Evolutionary conservation across 2,888 invertebrate genomes (phyloP), one percentile per base, ranked within the genome.

Genomic region (Macrophya alboannulata): DNA sequence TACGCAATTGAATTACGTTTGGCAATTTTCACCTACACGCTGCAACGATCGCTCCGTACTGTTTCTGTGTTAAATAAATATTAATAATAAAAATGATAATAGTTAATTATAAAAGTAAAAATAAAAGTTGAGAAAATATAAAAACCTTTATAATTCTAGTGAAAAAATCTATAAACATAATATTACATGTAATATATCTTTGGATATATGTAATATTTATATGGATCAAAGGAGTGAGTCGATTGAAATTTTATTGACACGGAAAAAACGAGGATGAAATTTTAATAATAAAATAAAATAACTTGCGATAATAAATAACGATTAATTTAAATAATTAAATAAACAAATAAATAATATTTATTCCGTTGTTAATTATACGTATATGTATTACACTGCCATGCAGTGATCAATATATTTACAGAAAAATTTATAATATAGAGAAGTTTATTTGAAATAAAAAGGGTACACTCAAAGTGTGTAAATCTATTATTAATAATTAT

Each of bases 281-380:
- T 62, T 48, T 12, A 48, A 10, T 48, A 48, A 25, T 62, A 62
- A 25, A 25, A 48, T 48, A 21, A 25, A 21, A 62, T 62, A 62
- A 25, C 4, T 25, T 25, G 25, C 62, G 62, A 25, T 12, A 1
- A 37, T 37, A 17, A 31, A 68, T 68, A 25, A 68, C 15, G 12
- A 72, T 72, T 43, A 40, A n/a, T n/a, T 8, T 45, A 21, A n/a
- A 12, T 45, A 45, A 21, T 43, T 55, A 10, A 51, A 25, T 77
- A 45, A 12, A 77, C 55, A 55, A 51, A 77, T 55, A 77, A 51
- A 77, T 51, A 43, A 25, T 74, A 74, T 74, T 74, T 74, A 74
- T 74, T 45, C 17, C 25, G 43, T 74, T 74, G 21, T 74, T 74
- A 43, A 12, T 37, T 68, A 31, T 15, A 31, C 10, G 25, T 31